phyloP scores from a whole-genome alignment of 92 coral and sea anemone species.

The Zoanthus sansibaricus region DNA sequence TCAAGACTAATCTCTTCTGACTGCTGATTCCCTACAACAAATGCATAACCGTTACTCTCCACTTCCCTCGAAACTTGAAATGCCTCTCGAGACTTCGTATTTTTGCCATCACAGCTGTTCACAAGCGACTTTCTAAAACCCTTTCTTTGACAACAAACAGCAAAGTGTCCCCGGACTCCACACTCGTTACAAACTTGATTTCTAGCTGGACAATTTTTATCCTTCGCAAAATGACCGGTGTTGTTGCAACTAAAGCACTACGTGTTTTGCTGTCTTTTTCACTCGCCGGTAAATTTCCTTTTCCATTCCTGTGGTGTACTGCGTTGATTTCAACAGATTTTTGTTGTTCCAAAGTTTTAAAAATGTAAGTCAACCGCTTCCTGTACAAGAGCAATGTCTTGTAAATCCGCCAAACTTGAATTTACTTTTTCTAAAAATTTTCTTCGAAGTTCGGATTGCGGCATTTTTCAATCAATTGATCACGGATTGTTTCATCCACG shows the following conservation, averaged over 20 bases:
- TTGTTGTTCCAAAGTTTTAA: conserved; percentile 15
- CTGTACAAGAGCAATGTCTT: conserved; percentile 62
- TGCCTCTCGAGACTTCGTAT: neutral
- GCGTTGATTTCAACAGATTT: neutral
- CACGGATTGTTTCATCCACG: conserved; percentile 67
- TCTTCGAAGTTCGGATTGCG: conserved; percentile 47
- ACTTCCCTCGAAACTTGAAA: neutral
- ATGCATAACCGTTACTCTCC: conserved; percentile 43
- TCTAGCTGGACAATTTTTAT: conserved; percentile 46
- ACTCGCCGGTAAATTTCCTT: neutral
- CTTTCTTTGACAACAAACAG: conserved; percentile 45
- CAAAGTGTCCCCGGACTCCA: conserved; percentile 19
- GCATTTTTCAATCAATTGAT: conserved; percentile 76
- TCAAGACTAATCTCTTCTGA: neutral
- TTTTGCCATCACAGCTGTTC: neutral
- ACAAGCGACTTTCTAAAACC: neutral
- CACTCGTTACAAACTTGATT: conserved; percentile 37
- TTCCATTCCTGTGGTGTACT: neutral
- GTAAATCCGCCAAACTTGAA: conserved; percentile 40
- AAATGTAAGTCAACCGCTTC: conserved; percentile 56
- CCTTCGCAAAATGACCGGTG: conserved; percentile 55
- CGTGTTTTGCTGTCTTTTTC: neutral
- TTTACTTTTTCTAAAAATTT: conserved; percentile 67
- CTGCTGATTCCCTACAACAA: conserved; percentile 35
- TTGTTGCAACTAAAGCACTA: conserved; percentile 18